A percentile compares a stretch with the other conserved stretches of the same genome.
Conservation (phyloP, 2,888 invertebrate genomes). For the Prosopocoilus inquinatus region DNA sequence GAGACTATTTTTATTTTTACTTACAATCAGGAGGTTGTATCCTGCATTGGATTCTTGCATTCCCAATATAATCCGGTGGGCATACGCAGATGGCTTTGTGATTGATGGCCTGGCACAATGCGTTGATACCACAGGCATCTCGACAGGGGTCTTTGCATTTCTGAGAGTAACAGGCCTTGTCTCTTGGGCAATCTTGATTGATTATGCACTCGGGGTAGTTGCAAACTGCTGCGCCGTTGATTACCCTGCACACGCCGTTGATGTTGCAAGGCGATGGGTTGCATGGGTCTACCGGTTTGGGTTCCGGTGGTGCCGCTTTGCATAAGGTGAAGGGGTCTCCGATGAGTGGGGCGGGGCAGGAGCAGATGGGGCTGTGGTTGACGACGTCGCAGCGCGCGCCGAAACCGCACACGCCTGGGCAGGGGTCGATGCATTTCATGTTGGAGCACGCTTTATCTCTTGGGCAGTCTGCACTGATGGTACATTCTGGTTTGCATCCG, state of each 20-base stretch:
- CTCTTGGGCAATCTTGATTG: slow-evolving; percentile 83
- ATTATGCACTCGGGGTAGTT: slow-evolving; percentile 84
- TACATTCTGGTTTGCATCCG: slow-evolving; percentile 80
- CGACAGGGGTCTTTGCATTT: slow-evolving; percentile 83
- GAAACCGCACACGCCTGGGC: slow-evolving; percentile 76
- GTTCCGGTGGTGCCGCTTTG: slow-evolving; percentile 47
- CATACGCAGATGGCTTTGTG: slow-evolving; percentile 84
- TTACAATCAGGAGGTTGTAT: slow-evolving; percentile 36
- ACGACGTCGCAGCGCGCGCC: slow-evolving; percentile 75
- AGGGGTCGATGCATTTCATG: slow-evolving; percentile 78
- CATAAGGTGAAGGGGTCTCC: slow-evolving; percentile 82
- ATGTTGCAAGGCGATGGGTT: slow-evolving; percentile 79
- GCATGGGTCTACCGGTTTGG: slow-evolving; percentile 67
- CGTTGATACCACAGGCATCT: slow-evolving; percentile 80
- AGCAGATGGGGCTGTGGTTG: slow-evolving; percentile 84
- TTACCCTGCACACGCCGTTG: slow-evolving; percentile 76
- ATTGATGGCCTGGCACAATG: slow-evolving; percentile 75
- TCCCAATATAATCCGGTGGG: slow-evolving; percentile 74
- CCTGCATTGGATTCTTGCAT: slow-evolving; percentile 72
- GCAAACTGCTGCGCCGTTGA: slow-evolving; percentile 70
- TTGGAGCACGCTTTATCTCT: slow-evolving; percentile 73
- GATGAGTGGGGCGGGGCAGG: slow-evolving; percentile 68
- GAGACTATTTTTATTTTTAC: background rate
- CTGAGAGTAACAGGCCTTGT: slow-evolving; percentile 77
- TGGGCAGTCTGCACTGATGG: slow-evolving; percentile 77